Evolutionary conservation across 2,797 vertebrate species (phyloP).

Genomic region (Diceros bicornis): DNA sequence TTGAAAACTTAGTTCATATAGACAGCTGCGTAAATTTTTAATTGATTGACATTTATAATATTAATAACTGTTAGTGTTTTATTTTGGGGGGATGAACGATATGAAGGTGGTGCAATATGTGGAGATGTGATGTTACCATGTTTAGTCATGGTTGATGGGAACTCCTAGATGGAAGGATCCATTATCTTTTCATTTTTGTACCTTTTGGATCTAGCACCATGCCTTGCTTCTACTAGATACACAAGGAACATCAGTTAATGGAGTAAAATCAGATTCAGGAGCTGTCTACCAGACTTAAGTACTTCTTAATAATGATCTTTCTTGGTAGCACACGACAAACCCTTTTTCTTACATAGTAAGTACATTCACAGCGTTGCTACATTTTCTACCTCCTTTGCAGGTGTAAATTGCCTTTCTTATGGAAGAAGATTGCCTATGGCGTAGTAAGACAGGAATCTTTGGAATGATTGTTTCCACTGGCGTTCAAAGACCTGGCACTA

Average conservation of each 20-base stretch:
- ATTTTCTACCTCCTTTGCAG: neutral
- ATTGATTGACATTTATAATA: neutral
- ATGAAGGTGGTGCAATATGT: neutral
- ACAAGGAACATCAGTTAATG: neutral
- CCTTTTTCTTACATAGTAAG: neutral
- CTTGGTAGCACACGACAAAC: neutral
- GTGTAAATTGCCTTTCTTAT: neutral
- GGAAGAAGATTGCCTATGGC: neutral
- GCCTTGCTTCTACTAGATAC: neutral
- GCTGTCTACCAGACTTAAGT: neutral
- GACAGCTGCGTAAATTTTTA: neutral
- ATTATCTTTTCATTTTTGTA: neutral
- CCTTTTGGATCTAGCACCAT: neutral
- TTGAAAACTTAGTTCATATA: neutral
- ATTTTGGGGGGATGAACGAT: neutral
- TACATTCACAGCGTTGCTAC: neutral
- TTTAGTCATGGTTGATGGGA: neutral
- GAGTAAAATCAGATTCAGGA: neutral
- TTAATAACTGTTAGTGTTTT: neutral
- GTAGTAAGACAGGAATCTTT: neutral
- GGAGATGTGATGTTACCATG: neutral
- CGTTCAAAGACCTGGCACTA: neutral
- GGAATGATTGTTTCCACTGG: neutral
- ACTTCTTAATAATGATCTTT: conserved; percentile 45
- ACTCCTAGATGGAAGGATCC: neutral